Evolutionary conservation across 2,888 invertebrate species (phyloP).

Genomic region (Tricholauxania praeusta): DNA sequence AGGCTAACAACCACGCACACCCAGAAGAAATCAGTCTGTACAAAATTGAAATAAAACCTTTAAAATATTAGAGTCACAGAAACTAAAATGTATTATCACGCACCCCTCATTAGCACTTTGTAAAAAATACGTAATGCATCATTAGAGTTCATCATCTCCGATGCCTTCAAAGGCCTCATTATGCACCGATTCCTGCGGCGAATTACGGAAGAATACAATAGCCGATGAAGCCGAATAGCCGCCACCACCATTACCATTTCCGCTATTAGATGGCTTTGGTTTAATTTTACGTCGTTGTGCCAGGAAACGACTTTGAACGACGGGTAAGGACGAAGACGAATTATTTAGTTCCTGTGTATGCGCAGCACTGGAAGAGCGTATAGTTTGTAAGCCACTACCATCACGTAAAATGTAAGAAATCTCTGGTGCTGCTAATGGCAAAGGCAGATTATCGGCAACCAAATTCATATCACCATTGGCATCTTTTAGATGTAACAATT

Average conservation of each 20-base stretch:
- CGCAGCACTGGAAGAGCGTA: neutral
- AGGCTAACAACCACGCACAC: too few species aligned
- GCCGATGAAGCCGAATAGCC: slow-evolving; percentile 63
- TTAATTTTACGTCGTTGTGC: slow-evolving; percentile 77
- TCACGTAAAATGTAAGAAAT: slow-evolving; percentile 45
- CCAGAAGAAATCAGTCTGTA: too few species aligned
- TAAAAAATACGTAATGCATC: slow-evolving; percentile 4
- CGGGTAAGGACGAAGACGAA: slow-evolving; percentile 43
- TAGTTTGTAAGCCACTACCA: slow-evolving; percentile 45
- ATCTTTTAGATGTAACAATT: slow-evolving; percentile 70
- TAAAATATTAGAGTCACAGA: neutral
- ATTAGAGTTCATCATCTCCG: slow-evolving; percentile 91
- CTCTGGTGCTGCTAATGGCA: slow-evolving; percentile 13
- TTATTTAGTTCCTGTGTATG: neutral
- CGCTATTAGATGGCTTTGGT: slow-evolving; percentile 72
- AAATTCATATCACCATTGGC: neutral
- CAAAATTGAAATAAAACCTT: too few species aligned
- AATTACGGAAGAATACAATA: slow-evolving; percentile 76
- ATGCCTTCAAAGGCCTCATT: slow-evolving; percentile 96
- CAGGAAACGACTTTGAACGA: slow-evolving; percentile 69
- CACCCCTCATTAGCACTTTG: neutral
- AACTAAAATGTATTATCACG: slow-evolving; percentile 14
- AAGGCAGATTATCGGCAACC: neutral
- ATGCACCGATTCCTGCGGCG: slow-evolving; percentile 80
- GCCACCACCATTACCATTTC: slow-evolving; percentile 42